phyloP scores from a whole-genome alignment of 2,797 vertebrate genomes.

The Sorex maritimensis region DNA sequence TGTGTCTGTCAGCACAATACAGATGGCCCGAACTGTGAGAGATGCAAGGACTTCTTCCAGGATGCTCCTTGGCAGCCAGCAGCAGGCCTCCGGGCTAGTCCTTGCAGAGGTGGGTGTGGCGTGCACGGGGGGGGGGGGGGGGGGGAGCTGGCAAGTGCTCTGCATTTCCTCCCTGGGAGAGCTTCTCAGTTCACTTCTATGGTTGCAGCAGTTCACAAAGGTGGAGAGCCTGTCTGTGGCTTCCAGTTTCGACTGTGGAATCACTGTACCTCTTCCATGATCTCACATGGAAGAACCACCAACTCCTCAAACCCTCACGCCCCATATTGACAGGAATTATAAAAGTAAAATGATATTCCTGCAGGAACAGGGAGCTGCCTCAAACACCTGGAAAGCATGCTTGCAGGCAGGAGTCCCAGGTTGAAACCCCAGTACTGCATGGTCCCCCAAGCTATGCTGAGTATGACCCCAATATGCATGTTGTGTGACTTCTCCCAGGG shows the following conservation, averaged over 20 bases:
- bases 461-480: background rate
- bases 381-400: too few relatives aligned
- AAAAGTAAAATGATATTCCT: background rate
- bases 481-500: background rate
- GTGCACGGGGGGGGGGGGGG: background rate
- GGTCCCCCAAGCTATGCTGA: too few relatives aligned
- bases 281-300: background rate
- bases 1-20: slow-evolving; percentile 96
- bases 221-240: background rate
- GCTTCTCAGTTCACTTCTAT: background rate
- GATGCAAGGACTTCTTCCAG: slow-evolving; percentile 94
- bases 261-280: background rate
- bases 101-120: slow-evolving; percentile 92
- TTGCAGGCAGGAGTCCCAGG: too few relatives aligned
- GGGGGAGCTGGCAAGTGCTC: background rate
- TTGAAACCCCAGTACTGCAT: too few relatives aligned
- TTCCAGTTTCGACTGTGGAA: background rate
- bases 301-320: background rate
- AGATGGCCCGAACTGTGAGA: slow-evolving; percentile 94
- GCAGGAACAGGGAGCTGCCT: too few relatives aligned
- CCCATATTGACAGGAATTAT: background rate
- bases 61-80: slow-evolving; percentile 96
- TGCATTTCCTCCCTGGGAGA: background rate
- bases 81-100: slow-evolving; percentile 85
- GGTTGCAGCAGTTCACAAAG: background rate